Base-by-base conservation (phyloP, 2,113 vertebrate genomes). In the Siphamia tubifer region DNA sequence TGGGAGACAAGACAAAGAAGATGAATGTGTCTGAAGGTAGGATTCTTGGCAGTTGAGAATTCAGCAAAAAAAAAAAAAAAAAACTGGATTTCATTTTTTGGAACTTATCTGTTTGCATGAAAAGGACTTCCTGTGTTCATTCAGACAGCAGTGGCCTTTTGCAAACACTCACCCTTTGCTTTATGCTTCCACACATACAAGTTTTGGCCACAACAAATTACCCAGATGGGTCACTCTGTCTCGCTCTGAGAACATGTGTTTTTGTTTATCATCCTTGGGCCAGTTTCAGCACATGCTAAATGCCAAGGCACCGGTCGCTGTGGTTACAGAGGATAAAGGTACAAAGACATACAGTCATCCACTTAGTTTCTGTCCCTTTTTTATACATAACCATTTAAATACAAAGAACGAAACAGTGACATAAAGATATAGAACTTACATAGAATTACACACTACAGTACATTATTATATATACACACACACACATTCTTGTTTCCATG, bases 1-100 rank as follows among this genome's bases (percentile, higher is more conserved):
- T 52, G 65, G 81, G 82, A 87, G 88, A 89, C 82, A 80, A 82
- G 87, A 90, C 81, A 85, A 81, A 82, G 80, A 89, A 89, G 87
- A 91, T 85, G 82, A 85, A 91, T 89, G 80, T 79, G 77, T 89
- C 80, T 77, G 79, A 86, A 73, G 74, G 77, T 74, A 57, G 45
- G 34, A 70, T 74, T 85, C 32, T 77, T 87, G 87, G 85, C 84
- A 79, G 45, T 65, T 82, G 40, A 56, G 67, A 83, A 79, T 84
- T 80, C 58, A 48, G 44, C 4, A 12, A 63, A 79, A 69, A 86
- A 82, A 54, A 55, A 48, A 40, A 3, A 12, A 63, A 79, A 69
- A 86, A 82, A 54, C 80, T 84, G 74, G 82, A 72, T 83, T 83
- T 77, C 47, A 77, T 84, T 83, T 81, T 60, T 73, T 48, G 62